A percentile compares a stretch with the other conserved stretches of the same genome.
Evolutionary conservation across 2,888 invertebrate genomes (phyloP).

Genomic region (Asteroscopus sphinx): DNA sequence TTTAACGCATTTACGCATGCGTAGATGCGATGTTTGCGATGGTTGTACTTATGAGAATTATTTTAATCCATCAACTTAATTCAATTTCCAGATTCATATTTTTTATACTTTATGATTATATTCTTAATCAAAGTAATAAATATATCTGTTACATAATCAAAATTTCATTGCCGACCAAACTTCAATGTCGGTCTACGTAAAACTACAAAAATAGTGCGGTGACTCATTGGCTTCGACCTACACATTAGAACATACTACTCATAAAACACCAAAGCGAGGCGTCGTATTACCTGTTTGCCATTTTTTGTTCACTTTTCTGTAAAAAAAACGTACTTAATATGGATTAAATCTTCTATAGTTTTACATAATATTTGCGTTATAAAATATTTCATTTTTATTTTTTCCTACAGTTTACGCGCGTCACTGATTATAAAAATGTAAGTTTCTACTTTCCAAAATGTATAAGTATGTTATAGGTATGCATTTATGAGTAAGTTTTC

Average conservation of each 20-base stretch:
- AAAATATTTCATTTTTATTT: constrained; percentile 35
- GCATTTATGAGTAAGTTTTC: constrained; percentile 16
- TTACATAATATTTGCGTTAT: constrained; percentile 43
- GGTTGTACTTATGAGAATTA: no score
- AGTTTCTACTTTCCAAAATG: constrained; percentile 11
- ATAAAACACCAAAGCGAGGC: constrained; percentile 58
- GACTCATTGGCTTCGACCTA: constrained; percentile 62
- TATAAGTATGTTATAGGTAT: constrained; percentile 24
- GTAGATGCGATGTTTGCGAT: no score
- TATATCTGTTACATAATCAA: constrained; percentile 24
- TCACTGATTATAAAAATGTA: constrained; percentile 23
- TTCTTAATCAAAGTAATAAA: constrained; percentile 5
- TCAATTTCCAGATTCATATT: no score
- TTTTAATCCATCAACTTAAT: no score
- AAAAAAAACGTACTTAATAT: constrained; percentile 49
- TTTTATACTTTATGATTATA: no score
- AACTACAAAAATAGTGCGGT: constrained; percentile 64
- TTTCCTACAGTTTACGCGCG: constrained; percentile 27
- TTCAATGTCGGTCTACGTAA: constrained; percentile 51
- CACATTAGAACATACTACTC: constrained; percentile 53
- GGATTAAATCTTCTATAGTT: constrained; percentile 40
- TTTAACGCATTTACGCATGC: no score
- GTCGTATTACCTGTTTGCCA: constrained; percentile 57
- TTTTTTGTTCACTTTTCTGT: constrained; percentile 57
- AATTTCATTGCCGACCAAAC: constrained; percentile 48